phyloP scores from a whole-genome alignment of 2,113 vertebrate species.

The Sorex araneus region DNA sequence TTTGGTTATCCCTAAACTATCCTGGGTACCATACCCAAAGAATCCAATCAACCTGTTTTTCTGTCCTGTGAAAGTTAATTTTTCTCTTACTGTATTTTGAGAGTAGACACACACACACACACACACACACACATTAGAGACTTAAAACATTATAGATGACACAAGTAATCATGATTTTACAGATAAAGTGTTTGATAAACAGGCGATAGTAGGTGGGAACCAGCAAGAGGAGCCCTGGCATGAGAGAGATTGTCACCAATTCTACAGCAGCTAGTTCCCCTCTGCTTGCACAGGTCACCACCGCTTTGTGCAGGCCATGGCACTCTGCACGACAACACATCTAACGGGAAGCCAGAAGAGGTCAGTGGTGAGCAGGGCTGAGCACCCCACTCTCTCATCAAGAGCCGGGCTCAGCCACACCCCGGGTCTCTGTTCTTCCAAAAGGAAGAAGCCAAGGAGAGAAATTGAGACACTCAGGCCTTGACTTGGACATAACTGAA shows the following conservation, averaged over 20 bases:
- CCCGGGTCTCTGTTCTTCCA: constrained; percentile 15
- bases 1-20: too few species aligned
- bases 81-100: too few species aligned
- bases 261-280: not conserved
- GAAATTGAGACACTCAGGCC: not conserved
- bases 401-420: not conserved
- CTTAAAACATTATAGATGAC: too few species aligned
- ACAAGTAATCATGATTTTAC: constrained; percentile 31
- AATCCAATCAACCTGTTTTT: too few species aligned
- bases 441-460: constrained; percentile 30
- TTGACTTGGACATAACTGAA: constrained; percentile 30
- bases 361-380: constrained; percentile 55
- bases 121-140: too few species aligned
- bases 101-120: too few species aligned
- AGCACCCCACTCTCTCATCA: not conserved
- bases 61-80: too few species aligned
- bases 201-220: not conserved
- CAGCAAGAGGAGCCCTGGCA: not conserved
- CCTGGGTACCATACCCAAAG: too few species aligned
- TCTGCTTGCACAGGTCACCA: not conserved
- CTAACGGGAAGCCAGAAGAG: constrained; percentile 65
- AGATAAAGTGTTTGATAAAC: not conserved
- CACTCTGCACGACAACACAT: not conserved
- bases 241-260: not conserved
- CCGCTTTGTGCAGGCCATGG: not conserved